A percentile compares a stretch with the other conserved stretches of the same genome.
phyloP scores from a whole-genome alignment of 1,140 invertebrate genomes.

The Drosophila seguyi region DNA sequence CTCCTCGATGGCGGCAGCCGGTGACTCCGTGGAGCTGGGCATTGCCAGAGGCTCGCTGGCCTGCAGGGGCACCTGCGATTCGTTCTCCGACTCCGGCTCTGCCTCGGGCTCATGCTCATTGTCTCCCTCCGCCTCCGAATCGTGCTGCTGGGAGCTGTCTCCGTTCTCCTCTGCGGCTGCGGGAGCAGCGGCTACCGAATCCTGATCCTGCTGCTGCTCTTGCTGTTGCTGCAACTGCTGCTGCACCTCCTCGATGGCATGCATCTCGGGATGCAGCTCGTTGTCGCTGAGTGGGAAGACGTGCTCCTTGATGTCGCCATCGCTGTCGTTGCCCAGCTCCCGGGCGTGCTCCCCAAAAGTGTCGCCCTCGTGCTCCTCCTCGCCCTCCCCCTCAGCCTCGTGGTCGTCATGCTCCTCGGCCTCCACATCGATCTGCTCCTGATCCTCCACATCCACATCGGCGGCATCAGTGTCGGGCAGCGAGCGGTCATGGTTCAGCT shows the following conservation, averaged over 20 bases:
- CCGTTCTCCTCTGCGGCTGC: slow-evolving; percentile 50
- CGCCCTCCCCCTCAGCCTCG: slow-evolving; percentile 43
- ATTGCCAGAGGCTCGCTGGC: slow-evolving; percentile 36
- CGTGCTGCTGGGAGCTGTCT: slow-evolving; percentile 60
- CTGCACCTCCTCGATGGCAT: slow-evolving; percentile 74
- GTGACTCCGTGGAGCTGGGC: slow-evolving; percentile 75
- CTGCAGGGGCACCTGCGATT: slow-evolving; percentile 35
- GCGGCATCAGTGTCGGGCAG: slow-evolving; percentile 52
- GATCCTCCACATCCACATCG: slow-evolving; percentile 67
- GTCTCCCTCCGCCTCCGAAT: slow-evolving; percentile 43
- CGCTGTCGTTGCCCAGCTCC: slow-evolving; percentile 42
- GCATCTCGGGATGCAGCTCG: slow-evolving; percentile 72
- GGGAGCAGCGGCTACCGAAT: slow-evolving; percentile 10
- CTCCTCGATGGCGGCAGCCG: slow-evolving; percentile 75
- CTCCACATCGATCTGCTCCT: slow-evolving; percentile 51
- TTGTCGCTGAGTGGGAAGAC: slow-evolving; percentile 75
- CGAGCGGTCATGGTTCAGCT: slow-evolving; percentile 78
- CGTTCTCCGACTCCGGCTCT: slow-evolving; percentile 40
- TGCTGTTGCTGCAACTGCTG: slow-evolving; percentile 63
- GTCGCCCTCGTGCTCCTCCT: slow-evolving; percentile 56
- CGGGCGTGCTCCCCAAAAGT: slow-evolving; percentile 54
- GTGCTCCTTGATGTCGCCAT: slow-evolving; percentile 70
- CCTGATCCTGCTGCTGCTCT: slow-evolving; percentile 58
- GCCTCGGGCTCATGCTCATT: slow-evolving; percentile 37
- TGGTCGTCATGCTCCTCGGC: slow-evolving; percentile 64